These are phyloP conservation scores for Spilarctia lutea DNA, from an alignment of 2,888 invertebrate genomes.

Conservation along the genomic window DNA sequence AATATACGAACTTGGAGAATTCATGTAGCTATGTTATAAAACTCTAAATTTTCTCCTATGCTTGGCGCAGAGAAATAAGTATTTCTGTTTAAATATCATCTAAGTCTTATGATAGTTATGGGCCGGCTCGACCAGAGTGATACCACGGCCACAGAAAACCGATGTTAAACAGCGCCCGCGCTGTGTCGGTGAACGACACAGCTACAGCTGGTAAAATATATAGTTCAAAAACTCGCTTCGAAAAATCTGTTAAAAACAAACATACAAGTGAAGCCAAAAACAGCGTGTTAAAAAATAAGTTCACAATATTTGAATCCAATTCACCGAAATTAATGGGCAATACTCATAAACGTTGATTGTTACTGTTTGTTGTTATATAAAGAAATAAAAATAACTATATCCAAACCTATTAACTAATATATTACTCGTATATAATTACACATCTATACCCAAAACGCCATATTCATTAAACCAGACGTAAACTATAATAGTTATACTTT, in stretches of 20 bases:
- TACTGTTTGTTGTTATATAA: neutral
- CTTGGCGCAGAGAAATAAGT: neutral
- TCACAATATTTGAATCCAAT: neutral
- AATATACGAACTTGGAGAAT: neutral
- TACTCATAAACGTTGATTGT: neutral
- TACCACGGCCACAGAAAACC: too few species aligned
- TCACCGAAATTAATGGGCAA: neutral
- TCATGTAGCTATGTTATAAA: neutral
- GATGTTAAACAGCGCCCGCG: too few species aligned
- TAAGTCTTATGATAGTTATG: too few species aligned
- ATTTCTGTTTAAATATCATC: too few species aligned
- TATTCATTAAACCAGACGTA: conserved; percentile 49
- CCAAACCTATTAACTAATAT: conserved; percentile 2
- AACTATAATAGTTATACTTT: conserved; percentile 75
- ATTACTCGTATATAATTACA: neutral
- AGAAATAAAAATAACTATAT: neutral
- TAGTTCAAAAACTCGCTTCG: too few species aligned
- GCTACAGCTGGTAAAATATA: too few species aligned
- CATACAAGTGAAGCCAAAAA: too few species aligned
- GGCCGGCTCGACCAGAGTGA: too few species aligned
- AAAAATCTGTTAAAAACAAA: too few species aligned
- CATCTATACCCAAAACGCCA: conserved; percentile 22
- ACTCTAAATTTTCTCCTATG: neutral
- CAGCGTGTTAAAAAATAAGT: too few species aligned
- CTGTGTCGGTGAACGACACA: too few species aligned